A percentile compares a stretch with the other conserved stretches of the same genome.
Conservation (phyloP, 2,888 invertebrate species). For the Thereva unica region DNA sequence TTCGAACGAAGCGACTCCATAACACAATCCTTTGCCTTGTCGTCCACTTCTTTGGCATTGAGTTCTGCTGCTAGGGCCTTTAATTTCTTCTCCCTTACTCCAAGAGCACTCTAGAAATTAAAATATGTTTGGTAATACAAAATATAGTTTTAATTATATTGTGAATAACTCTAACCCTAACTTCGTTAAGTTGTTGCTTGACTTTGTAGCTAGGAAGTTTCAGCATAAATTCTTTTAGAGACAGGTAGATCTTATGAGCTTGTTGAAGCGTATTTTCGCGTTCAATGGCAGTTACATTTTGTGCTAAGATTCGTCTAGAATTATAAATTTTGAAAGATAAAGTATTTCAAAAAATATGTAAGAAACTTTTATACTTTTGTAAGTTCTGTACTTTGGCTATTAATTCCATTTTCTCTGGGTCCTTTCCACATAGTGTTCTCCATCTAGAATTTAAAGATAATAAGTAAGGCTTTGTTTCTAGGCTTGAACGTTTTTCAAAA, state of each 20-base stretch:
- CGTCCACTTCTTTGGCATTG: conserved; percentile 50
- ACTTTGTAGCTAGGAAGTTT: conserved; percentile 56
- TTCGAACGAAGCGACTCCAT: conserved; percentile 51
- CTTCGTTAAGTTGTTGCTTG: conserved; percentile 53
- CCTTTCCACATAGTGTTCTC: conserved; percentile 87
- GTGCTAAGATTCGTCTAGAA: conserved; percentile 52
- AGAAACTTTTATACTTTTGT: conserved; percentile 67
- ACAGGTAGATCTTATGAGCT: conserved; percentile 52
- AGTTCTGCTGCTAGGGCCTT: conserved; percentile 55
- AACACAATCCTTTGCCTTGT: conserved; percentile 49
- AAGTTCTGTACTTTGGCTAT: conserved; percentile 81
- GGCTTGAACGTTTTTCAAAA: background rate
- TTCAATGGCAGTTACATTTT: conserved; percentile 51
- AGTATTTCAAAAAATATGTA: background rate
- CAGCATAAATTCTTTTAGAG: conserved; percentile 55
- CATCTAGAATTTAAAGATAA: conserved; percentile 62
- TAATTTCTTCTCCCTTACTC: conserved; percentile 52
- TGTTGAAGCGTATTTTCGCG: conserved; percentile 53
- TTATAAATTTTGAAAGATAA: background rate
- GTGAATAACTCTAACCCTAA: conserved; percentile 48
- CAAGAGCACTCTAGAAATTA: conserved; percentile 49
- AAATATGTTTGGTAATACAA: background rate
- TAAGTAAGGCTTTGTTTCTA: background rate
- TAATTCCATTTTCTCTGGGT: conserved; percentile 81
- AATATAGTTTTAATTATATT: conserved; percentile 2